These are phyloP conservation scores for Heterochromis multidens DNA, from an alignment of 2,113 vertebrate species.

Conservation along the genomic window DNA sequence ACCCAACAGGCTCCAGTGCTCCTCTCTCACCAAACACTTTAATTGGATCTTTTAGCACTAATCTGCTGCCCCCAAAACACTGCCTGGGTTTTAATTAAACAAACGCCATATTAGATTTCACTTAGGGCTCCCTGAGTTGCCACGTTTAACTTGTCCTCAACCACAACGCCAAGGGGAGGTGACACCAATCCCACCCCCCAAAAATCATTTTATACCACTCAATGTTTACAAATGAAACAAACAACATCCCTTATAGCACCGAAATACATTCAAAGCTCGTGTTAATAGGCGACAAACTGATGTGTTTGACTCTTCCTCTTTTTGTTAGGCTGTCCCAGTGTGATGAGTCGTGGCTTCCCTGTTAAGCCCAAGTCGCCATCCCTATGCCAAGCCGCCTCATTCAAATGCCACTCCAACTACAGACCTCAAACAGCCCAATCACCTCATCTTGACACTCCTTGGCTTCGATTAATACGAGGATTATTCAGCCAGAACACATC, in stretches of 20 bases:
- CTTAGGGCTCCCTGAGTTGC: constrained; percentile 30
- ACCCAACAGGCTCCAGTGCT: constrained; percentile 14
- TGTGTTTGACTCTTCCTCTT: background rate
- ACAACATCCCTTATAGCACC: background rate
- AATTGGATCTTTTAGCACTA: constrained; percentile 62
- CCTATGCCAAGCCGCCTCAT: background rate
- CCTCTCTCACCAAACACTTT: constrained; percentile 51
- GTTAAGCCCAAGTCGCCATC: background rate
- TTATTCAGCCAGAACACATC: constrained; percentile 56
- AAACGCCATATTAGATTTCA: constrained; percentile 39
- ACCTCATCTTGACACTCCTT: constrained; percentile 48
- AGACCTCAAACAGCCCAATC: constrained; percentile 20
- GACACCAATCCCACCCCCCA: background rate
- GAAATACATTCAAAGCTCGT: background rate
- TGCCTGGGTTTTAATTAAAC: constrained; percentile 55
- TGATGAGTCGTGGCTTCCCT: background rate
- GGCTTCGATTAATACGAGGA: constrained; percentile 58
- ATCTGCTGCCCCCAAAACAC: constrained; percentile 46
- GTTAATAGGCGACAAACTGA: background rate
- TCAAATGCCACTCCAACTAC: constrained; percentile 1
- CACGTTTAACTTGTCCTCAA: constrained; percentile 25
- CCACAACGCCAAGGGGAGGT: background rate
- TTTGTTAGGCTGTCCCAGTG: background rate
- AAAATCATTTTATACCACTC: background rate
- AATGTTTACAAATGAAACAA: background rate